These are phyloP conservation scores for Dicentrarchus labrax DNA, from an alignment of 2,113 vertebrate genomes.

Conservation along the genomic window DNA sequence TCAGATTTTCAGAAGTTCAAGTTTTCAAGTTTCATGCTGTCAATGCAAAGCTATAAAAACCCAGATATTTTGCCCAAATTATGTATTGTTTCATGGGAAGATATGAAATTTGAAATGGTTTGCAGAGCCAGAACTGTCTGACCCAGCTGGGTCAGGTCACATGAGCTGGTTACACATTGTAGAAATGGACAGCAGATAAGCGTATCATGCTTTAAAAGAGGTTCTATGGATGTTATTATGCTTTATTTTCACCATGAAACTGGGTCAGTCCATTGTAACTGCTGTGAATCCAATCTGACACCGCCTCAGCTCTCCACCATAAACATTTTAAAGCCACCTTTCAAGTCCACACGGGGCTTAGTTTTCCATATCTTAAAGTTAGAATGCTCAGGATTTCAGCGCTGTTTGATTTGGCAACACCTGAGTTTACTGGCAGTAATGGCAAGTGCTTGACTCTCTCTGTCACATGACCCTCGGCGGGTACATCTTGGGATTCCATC, in stretches of 20 bases:
- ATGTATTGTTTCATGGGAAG: conserved; percentile 11
- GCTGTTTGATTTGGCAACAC: conserved; percentile 1
- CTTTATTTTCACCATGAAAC: conserved; percentile 12
- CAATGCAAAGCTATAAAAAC: neutral
- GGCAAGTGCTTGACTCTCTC: neutral
- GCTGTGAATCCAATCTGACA: conserved; percentile 15
- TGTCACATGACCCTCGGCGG: neutral
- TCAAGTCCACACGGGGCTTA: conserved; percentile 13
- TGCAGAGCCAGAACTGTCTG: conserved; percentile 14
- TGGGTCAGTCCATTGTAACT: conserved; percentile 37
- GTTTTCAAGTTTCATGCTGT: neutral
- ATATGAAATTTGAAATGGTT: conserved; percentile 26
- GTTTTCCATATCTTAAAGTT: neutral
- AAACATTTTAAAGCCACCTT: conserved; percentile 26
- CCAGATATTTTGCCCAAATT: conserved; percentile 13
- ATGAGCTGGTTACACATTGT: neutral
- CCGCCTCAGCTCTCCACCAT: neutral
- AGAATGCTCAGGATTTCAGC: neutral
- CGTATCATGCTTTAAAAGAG: conserved; percentile 4
- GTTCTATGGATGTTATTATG: conserved; percentile 18
- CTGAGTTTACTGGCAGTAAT: too few relatives aligned
- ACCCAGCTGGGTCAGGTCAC: conserved; percentile 25
- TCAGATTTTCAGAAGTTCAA: too few relatives aligned
- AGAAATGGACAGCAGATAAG: neutral
- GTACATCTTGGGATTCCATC: neutral